Base-by-base conservation (phyloP, 1,140 invertebrate species). In the Drosophila fuyamai region DNA sequence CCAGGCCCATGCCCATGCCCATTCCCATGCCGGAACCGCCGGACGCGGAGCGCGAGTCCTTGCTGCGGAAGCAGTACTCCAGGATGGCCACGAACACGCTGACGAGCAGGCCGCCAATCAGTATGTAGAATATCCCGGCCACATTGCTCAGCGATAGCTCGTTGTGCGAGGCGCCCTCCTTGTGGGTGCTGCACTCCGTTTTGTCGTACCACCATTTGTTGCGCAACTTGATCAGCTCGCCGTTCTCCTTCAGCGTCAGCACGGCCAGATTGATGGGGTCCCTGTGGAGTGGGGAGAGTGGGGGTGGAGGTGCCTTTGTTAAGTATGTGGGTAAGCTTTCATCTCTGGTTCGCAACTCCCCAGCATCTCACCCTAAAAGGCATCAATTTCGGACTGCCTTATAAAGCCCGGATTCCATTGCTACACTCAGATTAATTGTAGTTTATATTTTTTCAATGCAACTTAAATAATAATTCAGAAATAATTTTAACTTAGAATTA, bases 121-220 rank as follows among this genome's bases (percentile, higher is more conserved):
- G 94, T 90, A 99, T 99, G 94, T 99, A 99, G 94, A 99, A 99
- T 91, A 99, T 98, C 12, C 99, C 99, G 13, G 98, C 98, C 3
- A 99, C 98, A 94, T 99, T 99, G 91, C 97, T 98, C 38, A 99
- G 93, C 41, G 98, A 98, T 76, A 99, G 94, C 79, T 98, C 97
- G 92, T 97, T 98, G 76, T 97, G 95, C 16, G 95, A 95, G 4
- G 96, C 94, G 80, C 95, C 96, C 84, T 96, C 95, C 41, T 94
- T 93, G 82, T 95, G 94, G 50, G 83, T 76, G 70, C 94, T 94
- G 92, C 97, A 98, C 92, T 98, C 96, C 13, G 95, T 95, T 75
- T 96, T 93, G 76, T 98, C 97, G 92, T 96, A 97, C 97, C 97
- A 97, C 98, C 98, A 99, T 93, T 97, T 97, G 90, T 97, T 97